These are phyloP conservation scores for Caenorhabditis zanzibari DNA, from an alignment of 2,888 invertebrate species.

Conservation along the genomic window DNA sequence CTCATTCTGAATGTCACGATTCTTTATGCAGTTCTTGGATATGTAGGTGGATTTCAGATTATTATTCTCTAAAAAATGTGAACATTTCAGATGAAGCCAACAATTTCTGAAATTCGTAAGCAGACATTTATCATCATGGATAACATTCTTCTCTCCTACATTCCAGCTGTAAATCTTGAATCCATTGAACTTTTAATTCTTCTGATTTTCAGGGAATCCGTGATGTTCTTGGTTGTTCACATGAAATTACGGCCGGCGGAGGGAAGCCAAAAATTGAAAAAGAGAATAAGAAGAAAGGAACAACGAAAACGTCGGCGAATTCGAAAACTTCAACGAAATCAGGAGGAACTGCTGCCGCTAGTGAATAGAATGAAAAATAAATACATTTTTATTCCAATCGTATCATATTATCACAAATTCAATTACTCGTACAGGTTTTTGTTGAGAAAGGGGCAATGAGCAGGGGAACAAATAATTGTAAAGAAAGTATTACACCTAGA, in stretches of 20 bases:
- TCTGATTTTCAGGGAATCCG: constrained; percentile 40
- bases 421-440: constrained; percentile 37
- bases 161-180: constrained; percentile 33
- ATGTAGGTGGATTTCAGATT: constrained; percentile 5
- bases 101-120: constrained; percentile 35
- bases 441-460: background rate
- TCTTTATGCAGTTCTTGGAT: constrained; percentile 32
- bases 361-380: constrained; percentile 18
- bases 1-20: constrained; percentile 45
- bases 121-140: constrained; percentile 56
- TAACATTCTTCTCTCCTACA: constrained; percentile 43
- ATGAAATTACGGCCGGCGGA: constrained; percentile 10
- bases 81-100: constrained; percentile 45
- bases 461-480: background rate
- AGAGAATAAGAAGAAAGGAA: background rate
- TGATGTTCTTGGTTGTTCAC: constrained; percentile 13
- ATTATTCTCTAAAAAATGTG: background rate
- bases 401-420: constrained; percentile 42
- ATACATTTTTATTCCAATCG: constrained; percentile 4
- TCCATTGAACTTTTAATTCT: background rate
- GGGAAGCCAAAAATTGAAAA: constrained; percentile 8
- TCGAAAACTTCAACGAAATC: constrained; percentile 3
- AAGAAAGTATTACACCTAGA: constrained; percentile 7
- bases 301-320: background rate
- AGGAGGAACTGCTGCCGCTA: background rate